Evolutionary conservation across 2,113 vertebrate genomes (phyloP).

Genomic region (Istiophorus platypterus): DNA sequence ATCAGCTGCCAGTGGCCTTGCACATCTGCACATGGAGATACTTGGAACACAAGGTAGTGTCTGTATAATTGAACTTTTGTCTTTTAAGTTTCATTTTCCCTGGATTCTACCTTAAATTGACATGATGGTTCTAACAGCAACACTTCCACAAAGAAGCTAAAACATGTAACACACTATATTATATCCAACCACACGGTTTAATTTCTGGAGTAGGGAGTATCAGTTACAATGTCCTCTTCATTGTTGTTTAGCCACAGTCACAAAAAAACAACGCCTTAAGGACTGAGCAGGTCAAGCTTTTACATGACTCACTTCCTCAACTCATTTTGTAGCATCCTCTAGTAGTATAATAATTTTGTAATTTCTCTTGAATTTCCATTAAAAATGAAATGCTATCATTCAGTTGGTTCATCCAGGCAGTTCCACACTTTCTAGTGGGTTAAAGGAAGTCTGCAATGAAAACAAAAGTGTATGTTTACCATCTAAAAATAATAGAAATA

Average conservation of each 20-base stretch:
- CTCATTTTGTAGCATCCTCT: neutral
- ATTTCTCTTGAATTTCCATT: neutral
- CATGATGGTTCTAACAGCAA: neutral
- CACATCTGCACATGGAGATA: slow-evolving; percentile 98
- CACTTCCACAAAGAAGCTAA: neutral
- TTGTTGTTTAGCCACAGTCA: neutral
- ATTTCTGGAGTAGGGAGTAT: neutral
- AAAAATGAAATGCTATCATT: neutral
- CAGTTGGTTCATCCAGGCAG: neutral
- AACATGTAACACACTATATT: neutral
- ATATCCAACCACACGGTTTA: neutral
- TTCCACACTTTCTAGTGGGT: neutral
- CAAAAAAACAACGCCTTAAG: neutral
- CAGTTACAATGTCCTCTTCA: no score
- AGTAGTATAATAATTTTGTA: neutral
- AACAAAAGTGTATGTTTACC: neutral
- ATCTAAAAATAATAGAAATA: neutral
- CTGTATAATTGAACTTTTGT: neutral
- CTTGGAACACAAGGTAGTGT: slow-evolving; percentile 96
- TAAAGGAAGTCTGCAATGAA: neutral
- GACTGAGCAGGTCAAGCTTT: neutral
- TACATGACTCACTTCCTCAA: neutral
- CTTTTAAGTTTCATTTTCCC: neutral
- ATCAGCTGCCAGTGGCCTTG: slow-evolving; percentile 94
- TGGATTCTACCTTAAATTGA: neutral